Evolutionary conservation across 2,888 invertebrate species (phyloP).

Genomic region (Stenolophus ochropezus): DNA sequence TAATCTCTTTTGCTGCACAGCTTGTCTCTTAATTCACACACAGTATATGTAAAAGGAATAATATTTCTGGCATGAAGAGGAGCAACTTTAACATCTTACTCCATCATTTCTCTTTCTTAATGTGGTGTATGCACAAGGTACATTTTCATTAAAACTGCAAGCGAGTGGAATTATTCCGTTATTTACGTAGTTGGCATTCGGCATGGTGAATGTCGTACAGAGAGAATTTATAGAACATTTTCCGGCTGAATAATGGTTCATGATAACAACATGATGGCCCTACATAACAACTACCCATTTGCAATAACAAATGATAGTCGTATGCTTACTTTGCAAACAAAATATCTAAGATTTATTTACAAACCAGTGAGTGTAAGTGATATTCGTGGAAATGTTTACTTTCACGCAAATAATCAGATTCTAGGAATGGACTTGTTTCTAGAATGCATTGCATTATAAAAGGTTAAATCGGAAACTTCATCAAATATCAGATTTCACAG

Average conservation of each 20-base stretch:
- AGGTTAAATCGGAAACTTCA: no score
- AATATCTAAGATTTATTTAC: slow-evolving; percentile 18
- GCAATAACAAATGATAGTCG: slow-evolving; percentile 2
- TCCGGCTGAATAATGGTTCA: slow-evolving; percentile 15
- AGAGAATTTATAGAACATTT: slow-evolving; percentile 20
- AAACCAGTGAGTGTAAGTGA: neutral
- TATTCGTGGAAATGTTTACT: neutral
- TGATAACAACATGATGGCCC: slow-evolving; percentile 18
- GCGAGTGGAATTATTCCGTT: neutral
- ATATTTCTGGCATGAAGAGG: neutral
- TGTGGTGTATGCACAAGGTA: neutral
- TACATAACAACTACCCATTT: slow-evolving; percentile 16
- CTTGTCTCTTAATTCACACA: no score
- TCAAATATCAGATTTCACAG: no score
- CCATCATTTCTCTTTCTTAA: neutral
- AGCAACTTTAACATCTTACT: neutral
- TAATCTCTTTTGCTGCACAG: no score
- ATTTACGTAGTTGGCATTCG: slow-evolving; percentile 3
- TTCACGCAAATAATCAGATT: neutral
- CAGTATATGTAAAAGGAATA: no score
- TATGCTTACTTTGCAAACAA: neutral
- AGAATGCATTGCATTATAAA: no score
- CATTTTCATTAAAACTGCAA: neutral
- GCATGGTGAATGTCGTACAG: neutral
- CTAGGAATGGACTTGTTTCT: neutral